Base-by-base conservation (phyloP, 2,888 invertebrate species). In the Drosophila trichaetosa region DNA sequence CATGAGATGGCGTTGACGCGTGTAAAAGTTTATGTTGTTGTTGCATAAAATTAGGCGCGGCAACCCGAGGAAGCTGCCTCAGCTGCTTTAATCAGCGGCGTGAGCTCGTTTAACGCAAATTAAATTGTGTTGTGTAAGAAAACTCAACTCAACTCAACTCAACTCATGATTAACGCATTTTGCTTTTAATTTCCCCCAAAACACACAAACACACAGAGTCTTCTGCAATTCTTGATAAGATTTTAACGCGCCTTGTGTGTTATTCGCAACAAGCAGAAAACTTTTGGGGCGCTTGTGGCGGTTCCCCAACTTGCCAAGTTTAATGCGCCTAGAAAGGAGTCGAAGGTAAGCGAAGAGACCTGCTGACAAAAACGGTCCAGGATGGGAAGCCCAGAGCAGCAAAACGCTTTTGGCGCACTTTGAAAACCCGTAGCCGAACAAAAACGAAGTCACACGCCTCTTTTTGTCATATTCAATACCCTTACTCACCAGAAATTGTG, bases 31-130 rank as follows among this genome's bases (percentile, higher is more conserved):
- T 90, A 73, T 87, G 78, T 69, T 77, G 62, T 73, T 87, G 59
- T 73, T 87, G 90, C 85, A 82, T 77, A 75, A 87, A 79, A 80
- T 82, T 79, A 72, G 84, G 73, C 63, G 68, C 48, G 67, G 52
- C 66, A 73, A 53, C 48, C 58, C 36, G 21, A 40, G 21, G 69
- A 31, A 60, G 33, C 70, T 60, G 71, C 52, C 70, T 81, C 71
- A 71, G 78, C 65, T 69, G 65, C 80, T 77, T 85, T 89, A 82
- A 79, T 87, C 86, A 75, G 78, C 68, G 75, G 74, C 73, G 72
- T 75, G 62, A 75, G 80, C 90, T 90, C 80, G 83, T 87, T 85
- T 85, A 90, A 90, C 78, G 87, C 75, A 90, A 90, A 90, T 89
- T 90, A 83, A 90, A 87, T 90, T 90, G 76, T 61, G 75, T 76